Evolutionary conservation across 2,888 invertebrate species (phyloP), one percentile per base, ranked within the genome.

Genomic region (Entomobrya proxima): DNA sequence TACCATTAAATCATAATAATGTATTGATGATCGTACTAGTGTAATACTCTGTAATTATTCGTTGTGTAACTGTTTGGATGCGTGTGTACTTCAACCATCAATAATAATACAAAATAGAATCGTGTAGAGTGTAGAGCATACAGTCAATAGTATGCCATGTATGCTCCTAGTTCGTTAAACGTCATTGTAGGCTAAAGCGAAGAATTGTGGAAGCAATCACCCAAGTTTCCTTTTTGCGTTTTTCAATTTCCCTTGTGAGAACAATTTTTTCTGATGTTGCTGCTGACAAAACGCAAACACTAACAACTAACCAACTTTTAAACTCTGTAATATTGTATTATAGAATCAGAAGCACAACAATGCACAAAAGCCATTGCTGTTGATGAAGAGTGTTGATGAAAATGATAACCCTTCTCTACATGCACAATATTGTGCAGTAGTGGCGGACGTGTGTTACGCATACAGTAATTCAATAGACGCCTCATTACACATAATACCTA

Each of bases 171-270:
- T n/a, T n/a, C n/a, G n/a, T n/a, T 55, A 1, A 27, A 5, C 9
- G 15, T 55, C 27, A n/a, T 27, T 18, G 7, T 7, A 50, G 50
- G 18, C 18, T 7, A 50, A 61, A 4, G 32, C 18, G 13, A 61
- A 32, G 47, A 50, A 30, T 30, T 61, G 81, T 72, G 81, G 81
- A 81, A 81, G 74, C 80, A 72, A 80, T 80, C 78, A 80, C 50
- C 21, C 52, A 24, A 80, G 80, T 80, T 80, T 80, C 80, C 80
- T 80, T 74, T 81, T 81, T 55, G 55, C 37, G 69, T 47, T 81
- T 72, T 81, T 74, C 44, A 74, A 74, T 81, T 81, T 74, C 81
- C 72, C 58, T 61, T 74, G 74, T 81, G 74, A 61, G 81, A 74
- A 72, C 35, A n/a, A n/a, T 50, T 58, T 58, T 72, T 61, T 74